Percentiles rank a stretch among this genome's conserved stretches.
phyloP scores from a whole-genome alignment of 2,797 vertebrate species.

The Limnodromus scolopaceus region DNA sequence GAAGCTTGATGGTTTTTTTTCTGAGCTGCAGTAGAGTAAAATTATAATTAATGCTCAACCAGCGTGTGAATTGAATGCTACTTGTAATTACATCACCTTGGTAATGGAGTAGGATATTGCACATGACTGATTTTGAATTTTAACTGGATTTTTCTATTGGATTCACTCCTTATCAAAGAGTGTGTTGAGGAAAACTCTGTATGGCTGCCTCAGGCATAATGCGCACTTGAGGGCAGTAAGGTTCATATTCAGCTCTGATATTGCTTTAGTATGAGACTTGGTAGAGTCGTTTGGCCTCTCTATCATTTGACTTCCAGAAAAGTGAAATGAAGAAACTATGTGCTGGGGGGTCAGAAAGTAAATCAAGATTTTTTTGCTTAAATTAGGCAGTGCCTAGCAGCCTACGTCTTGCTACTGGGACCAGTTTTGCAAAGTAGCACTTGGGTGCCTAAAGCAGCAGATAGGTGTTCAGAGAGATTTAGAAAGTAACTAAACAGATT shows the following conservation, averaged over 20 bases:
- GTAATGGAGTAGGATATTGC: neutral
- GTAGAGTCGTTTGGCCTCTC: neutral
- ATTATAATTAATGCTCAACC: neutral
- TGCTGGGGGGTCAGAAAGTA: neutral
- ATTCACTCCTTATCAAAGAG: neutral
- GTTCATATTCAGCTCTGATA: neutral
- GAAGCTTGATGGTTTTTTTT: neutral
- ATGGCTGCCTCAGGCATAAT: neutral
- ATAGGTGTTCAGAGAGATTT: neutral
- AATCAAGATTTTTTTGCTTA: neutral
- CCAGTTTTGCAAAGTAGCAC: neutral
- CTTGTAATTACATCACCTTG: neutral
- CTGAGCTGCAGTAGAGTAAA: neutral
- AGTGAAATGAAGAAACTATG: neutral
- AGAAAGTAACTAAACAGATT: neutral
- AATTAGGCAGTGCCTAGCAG: neutral
- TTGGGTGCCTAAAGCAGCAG: neutral
- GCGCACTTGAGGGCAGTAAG: neutral
- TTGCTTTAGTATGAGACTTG: neutral
- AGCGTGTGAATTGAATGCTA: neutral
- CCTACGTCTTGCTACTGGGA: neutral
- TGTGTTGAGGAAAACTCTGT: neutral
- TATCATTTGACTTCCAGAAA: neutral
- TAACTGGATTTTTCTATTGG: neutral
- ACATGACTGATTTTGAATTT: neutral